phyloP scores from a whole-genome alignment of 2,113 vertebrate species.

The Pyrgilauda ruficollis region DNA sequence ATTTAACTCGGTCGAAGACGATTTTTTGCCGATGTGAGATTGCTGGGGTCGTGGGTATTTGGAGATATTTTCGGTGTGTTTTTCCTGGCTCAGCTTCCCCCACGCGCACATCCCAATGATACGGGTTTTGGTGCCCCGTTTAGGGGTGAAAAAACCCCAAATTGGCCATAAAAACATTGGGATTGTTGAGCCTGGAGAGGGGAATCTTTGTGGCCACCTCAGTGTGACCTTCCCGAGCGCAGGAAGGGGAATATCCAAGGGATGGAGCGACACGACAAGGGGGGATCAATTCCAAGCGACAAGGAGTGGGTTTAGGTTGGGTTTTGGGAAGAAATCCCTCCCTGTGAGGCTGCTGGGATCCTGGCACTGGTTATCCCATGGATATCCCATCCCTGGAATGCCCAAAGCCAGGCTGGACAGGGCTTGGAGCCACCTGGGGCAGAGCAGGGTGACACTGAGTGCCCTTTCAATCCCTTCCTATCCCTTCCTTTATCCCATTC shows the following conservation, averaged over 20 bases:
- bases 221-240: not conserved
- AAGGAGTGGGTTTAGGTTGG: accelerated
- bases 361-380: not conserved
- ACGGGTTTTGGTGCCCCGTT: accelerated
- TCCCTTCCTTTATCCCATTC: not conserved
- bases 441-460: too few species aligned
- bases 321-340: not conserved
- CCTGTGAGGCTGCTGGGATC: not conserved
- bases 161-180: accelerated
- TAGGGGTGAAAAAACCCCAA: not conserved
- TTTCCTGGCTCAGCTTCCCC: not conserved
- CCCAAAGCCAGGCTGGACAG: not conserved
- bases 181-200: not conserved
- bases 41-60: not conserved
- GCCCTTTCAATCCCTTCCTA: too few species aligned
- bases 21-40: accelerated
- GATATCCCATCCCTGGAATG: not conserved
- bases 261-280: not conserved
- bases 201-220: too few species aligned
- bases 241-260: not conserved
- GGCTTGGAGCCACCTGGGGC: not conserved
- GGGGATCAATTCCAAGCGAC: accelerated
- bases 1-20: accelerated
- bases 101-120: accelerated
- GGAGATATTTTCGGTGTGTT: accelerated